Base-by-base conservation (phyloP, 35 echinoderm and acorn worm genomes). In the Amphiura filiformis region DNA sequence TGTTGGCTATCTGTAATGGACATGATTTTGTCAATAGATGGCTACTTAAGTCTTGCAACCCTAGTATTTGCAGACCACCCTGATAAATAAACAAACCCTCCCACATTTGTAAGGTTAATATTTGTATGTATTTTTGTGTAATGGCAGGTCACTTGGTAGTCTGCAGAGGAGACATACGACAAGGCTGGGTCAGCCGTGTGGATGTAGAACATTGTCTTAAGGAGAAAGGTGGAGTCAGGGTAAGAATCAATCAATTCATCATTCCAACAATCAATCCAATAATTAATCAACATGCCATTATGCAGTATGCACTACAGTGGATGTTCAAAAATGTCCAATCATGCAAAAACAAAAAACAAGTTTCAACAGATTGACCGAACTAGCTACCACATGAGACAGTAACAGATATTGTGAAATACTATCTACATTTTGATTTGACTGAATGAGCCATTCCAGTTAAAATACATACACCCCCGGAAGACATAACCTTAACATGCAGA, bases 161-260 rank as follows among this genome's bases (percentile, higher is more conserved):
- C 17, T 93, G 91, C 75, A 44, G 95, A 39, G 91, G 95, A 76
- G 95, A 97, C 76, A 80, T 97, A 34, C 87, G 91, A 76, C 91
- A 97, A 76, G 95, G 91, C n/a, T 97, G 95, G 95, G 86, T 97
- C 39, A 90, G 95, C 44, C 85, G 88, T 34, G 88, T 97, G 3
- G 88, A 97, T 65, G 91, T 93, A n/a, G 56, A 93, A 61, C 88
- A 90, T 37, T 93, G 95, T 65, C 89, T 89, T 26, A 97, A 97
- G 44, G 87, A 97, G 80, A 97, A 84, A 56, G 61, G 87, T 52
- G 93, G 93, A 39, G 89, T 88, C 57, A 92, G 93, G 93, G 93
- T 95, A 89, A 91, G 88, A 23, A 28, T n/a, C n/a, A n/a, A n/a
- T 23, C 38, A 20, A 79, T 0, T 79, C 4, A 36, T 79, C n/a